phyloP scores from a whole-genome alignment of 2,797 vertebrate species.

The Brachymystax lenok region DNA sequence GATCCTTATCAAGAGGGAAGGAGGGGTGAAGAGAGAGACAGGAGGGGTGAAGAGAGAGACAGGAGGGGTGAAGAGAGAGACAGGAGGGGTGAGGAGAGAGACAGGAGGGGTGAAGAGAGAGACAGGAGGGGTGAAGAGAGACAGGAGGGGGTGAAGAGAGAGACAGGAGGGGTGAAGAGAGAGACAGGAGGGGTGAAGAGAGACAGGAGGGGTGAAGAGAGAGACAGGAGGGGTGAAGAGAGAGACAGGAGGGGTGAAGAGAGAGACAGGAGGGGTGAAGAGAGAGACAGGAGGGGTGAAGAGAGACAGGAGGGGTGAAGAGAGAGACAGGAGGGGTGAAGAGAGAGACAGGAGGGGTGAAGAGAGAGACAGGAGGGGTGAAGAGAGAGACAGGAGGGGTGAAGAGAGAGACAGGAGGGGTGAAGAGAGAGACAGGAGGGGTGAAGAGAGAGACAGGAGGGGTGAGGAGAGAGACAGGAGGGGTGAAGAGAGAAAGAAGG shows the following conservation, averaged over 20 bases:
- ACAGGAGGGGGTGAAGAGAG: too few species aligned
- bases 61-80: not conserved
- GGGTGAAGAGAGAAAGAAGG: constrained; percentile 21
- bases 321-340: not conserved
- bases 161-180: too few species aligned
- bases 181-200: not conserved
- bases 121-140: not conserved
- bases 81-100: not conserved
- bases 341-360: not conserved
- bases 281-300: not conserved
- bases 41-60: not conserved
- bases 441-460: not conserved
- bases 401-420: not conserved
- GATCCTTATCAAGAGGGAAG: not conserved
- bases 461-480: not conserved
- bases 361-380: not conserved
- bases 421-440: not conserved
- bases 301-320: not conserved
- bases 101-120: constrained; percentile 5
- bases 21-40: not conserved
- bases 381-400: not conserved
- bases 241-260: not conserved
- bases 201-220: too few species aligned
- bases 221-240: constrained; percentile 15
- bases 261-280: not conserved